Conservation (phyloP, 2,113 vertebrate species). For the Crotophaga sulcirostris region DNA sequence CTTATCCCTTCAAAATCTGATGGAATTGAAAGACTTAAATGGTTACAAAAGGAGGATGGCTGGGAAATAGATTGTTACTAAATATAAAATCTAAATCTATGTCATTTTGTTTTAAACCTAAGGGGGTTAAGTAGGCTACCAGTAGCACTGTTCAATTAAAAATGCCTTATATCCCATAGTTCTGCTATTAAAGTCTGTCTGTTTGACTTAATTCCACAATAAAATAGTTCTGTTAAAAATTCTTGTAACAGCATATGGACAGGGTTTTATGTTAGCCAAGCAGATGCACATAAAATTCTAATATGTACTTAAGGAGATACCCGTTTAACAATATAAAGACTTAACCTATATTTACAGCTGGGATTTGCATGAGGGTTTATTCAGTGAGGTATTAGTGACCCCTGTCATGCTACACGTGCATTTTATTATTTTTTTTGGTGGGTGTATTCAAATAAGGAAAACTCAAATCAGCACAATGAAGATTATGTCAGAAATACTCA, state of each 20-base stretch:
- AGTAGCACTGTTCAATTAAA: slow-evolving; percentile 19
- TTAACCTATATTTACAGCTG: slow-evolving; percentile 49
- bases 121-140: slow-evolving; percentile 39
- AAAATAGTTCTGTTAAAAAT: slow-evolving; percentile 36
- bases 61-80: slow-evolving; percentile 10
- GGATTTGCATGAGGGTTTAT: slow-evolving; percentile 13
- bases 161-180: not conserved
- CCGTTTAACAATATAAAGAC: slow-evolving; percentile 21
- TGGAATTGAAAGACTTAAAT: slow-evolving; percentile 20
- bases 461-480: not conserved
- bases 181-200: not conserved
- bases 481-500: not conserved
- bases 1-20: slow-evolving; percentile 36
- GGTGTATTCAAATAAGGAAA: not conserved
- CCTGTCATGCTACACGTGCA: not conserved
- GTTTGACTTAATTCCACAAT: slow-evolving; percentile 21
- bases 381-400: not conserved
- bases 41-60: not conserved
- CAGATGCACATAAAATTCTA: slow-evolving; percentile 22
- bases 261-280: slow-evolving; percentile 6
- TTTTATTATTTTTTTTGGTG: not conserved
- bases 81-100: slow-evolving; percentile 30
- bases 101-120: slow-evolving; percentile 23
- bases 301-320: slow-evolving; percentile 13
- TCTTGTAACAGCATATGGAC: slow-evolving; percentile 18